Evolutionary conservation across 1,140 invertebrate species (phyloP), one percentile per base, ranked within the genome.

Genomic region (Thaumatotibia leucotreta): DNA sequence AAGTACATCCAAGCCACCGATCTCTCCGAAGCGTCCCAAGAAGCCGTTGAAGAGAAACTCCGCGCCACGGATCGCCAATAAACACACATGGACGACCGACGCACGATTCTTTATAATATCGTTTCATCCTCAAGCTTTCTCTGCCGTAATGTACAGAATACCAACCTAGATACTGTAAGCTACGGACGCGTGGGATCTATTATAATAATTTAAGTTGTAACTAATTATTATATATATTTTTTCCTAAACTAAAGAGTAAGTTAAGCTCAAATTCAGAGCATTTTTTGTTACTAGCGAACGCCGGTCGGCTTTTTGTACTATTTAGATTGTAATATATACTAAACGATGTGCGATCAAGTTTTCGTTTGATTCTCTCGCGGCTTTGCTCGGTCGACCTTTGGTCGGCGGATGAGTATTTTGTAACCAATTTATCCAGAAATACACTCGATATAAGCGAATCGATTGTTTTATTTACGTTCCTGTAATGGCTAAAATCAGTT

Each of bases 1-100:
- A 98, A 98, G 93, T 98, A 98, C 93, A 97, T 99, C 90, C 98
- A 99, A 92, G 97, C 97, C 80, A 98, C 97, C 79, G 97, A 98
- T 88, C 93, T 97, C 80, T 97, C 97, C 72, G 97, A 97, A 93
- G 96, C 97, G 74, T 97, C 96, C 67, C 95, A 96, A 77, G 96
- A 97, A 91, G 96, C 96, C 75, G 97, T 98, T 64, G 97, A 98
- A 89, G 96, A 97, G 85, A 97, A 98, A 91, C 94, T 98, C 75
- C 95, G 97, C 92, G 95, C 96, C 87, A 98, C 96, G 77, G 97
- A 98, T 92, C 96, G 97, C 92, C 96, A 97, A 93, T 97, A 97
- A 83, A 79, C 83, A 81, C 80, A 84, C 82, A 79, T 65, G 68
- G 66, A 64, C 70, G 45, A 74, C 76, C 70, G 70, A 70, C 29